phyloP scores from a whole-genome alignment of 2,797 vertebrate genomes.

The Enteromius radiatus region DNA sequence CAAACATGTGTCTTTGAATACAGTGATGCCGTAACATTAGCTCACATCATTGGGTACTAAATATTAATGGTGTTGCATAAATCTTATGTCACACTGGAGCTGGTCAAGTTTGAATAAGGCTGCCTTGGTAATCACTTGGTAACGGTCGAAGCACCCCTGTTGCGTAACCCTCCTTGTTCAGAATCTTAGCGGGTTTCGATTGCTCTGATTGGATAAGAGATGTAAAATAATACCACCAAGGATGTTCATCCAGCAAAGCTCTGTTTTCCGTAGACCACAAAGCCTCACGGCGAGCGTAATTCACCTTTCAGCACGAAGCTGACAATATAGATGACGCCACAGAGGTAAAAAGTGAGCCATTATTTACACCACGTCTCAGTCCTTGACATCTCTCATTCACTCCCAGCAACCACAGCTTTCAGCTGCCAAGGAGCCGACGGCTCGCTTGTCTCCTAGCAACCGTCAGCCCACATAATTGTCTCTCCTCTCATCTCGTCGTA shows the following conservation, averaged over 20 bases:
- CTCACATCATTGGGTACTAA: background rate
- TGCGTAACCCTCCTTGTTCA: slow-evolving; percentile 9
- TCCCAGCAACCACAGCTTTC: slow-evolving; percentile 54
- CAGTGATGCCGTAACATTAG: background rate
- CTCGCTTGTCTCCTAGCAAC: slow-evolving; percentile 74
- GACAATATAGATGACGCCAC: slow-evolving; percentile 32
- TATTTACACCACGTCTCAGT: slow-evolving; percentile 54
- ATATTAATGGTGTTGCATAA: slow-evolving; percentile 20
- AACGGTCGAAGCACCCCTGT: background rate
- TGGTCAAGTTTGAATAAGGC: background rate
- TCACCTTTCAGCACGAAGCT: slow-evolving; percentile 31
- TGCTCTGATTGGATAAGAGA: slow-evolving; percentile 15
- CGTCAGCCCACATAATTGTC: slow-evolving; percentile 62
- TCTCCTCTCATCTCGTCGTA: slow-evolving; percentile 46
- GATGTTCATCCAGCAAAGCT: slow-evolving; percentile 8
- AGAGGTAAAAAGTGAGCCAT: slow-evolving; percentile 49
- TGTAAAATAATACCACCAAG: slow-evolving; percentile 34
- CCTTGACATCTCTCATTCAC: slow-evolving; percentile 54
- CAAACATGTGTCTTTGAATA: slow-evolving; percentile 13
- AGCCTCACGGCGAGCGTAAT: background rate
- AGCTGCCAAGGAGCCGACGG: slow-evolving; percentile 58
- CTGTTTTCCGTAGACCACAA: slow-evolving; percentile 27
- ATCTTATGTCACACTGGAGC: slow-evolving; percentile 1
- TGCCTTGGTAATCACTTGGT: background rate
- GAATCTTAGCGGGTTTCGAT: slow-evolving; percentile 1